Conservation (phyloP, 2,797 vertebrate genomes). For the Morelia viridis region DNA sequence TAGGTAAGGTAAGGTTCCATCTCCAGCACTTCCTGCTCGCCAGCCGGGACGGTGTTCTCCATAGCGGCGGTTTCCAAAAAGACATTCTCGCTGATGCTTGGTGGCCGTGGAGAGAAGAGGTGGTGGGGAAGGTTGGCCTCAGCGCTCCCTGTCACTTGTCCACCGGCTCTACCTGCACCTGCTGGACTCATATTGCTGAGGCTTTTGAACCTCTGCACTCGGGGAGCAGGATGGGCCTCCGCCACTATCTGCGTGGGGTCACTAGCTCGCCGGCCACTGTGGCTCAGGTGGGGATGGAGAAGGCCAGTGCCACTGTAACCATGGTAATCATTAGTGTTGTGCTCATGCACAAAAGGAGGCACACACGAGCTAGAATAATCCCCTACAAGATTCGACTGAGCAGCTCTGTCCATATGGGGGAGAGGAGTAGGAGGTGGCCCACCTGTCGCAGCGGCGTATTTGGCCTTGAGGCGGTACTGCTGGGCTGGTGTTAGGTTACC, state of each 20-base stretch:
- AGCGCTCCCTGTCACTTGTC: slow-evolving; percentile 77
- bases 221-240: slow-evolving; percentile 72
- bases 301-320: slow-evolving; percentile 82
- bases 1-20: slow-evolving; percentile 80
- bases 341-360: slow-evolving; percentile 77
- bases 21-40: slow-evolving; percentile 55
- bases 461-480: slow-evolving; percentile 90
- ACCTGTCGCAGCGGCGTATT: slow-evolving; percentile 88
- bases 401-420: slow-evolving; percentile 78
- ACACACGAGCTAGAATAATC: slow-evolving; percentile 76
- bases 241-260: slow-evolving; percentile 79
- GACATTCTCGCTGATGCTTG: slow-evolving; percentile 92
- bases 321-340: slow-evolving; percentile 79
- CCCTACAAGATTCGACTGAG: slow-evolving; percentile 58
- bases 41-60: slow-evolving; percentile 53
- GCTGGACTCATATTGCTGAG: slow-evolving; percentile 76
- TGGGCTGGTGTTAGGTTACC: slow-evolving; percentile 86
- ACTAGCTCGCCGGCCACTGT: slow-evolving; percentile 73
- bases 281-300: slow-evolving; percentile 78
- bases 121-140: slow-evolving; percentile 79
- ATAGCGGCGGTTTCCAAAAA: slow-evolving; percentile 85
- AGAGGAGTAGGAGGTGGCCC: slow-evolving; percentile 87
- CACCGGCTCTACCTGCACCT: slow-evolving; percentile 64
- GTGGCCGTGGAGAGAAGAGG: slow-evolving; percentile 88
- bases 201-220: slow-evolving; percentile 78